Percentiles rank a stretch among this genome's conserved stretches.
Evolutionary conservation across 92 coral and sea anemone species (phyloP).

Genomic region (Parazoanthus swiftii): DNA sequence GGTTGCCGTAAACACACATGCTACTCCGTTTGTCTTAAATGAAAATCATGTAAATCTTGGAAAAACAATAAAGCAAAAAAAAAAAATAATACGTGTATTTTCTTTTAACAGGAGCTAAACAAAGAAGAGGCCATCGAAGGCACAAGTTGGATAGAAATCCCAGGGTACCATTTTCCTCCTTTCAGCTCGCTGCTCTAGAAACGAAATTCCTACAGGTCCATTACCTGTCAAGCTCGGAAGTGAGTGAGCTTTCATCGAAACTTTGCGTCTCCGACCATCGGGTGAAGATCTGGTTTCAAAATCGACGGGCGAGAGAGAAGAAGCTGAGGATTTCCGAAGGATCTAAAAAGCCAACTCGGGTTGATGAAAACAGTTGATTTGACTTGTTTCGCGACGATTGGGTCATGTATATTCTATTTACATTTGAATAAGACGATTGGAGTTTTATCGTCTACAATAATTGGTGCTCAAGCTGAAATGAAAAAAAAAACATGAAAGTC

Average conservation of each 20-base stretch:
- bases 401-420: neutral
- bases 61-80: no score
- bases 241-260: conserved; percentile 70
- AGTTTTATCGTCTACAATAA: neutral
- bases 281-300: conserved; percentile 97
- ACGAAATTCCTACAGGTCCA: conserved; percentile 84
- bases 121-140: conserved; percentile 73
- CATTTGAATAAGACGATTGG: no score
- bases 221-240: conserved; percentile 89
- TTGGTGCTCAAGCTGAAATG: neutral
- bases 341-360: neutral
- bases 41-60: no score
- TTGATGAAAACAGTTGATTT: neutral
- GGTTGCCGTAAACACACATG: no score
- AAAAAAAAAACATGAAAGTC: no score
- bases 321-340: conserved; percentile 34
- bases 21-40: no score
- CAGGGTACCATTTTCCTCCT: conserved; percentile 90
- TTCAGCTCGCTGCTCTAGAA: conserved; percentile 86
- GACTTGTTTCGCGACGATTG: neutral
- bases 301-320: conserved; percentile 94
- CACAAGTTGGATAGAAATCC: conserved; percentile 93
- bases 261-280: conserved; percentile 89
- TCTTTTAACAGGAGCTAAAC: conserved; percentile 72
- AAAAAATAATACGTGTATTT: neutral